Base-by-base conservation (phyloP, 2,113 vertebrate genomes). In the Eupsittula cactorum region DNA sequence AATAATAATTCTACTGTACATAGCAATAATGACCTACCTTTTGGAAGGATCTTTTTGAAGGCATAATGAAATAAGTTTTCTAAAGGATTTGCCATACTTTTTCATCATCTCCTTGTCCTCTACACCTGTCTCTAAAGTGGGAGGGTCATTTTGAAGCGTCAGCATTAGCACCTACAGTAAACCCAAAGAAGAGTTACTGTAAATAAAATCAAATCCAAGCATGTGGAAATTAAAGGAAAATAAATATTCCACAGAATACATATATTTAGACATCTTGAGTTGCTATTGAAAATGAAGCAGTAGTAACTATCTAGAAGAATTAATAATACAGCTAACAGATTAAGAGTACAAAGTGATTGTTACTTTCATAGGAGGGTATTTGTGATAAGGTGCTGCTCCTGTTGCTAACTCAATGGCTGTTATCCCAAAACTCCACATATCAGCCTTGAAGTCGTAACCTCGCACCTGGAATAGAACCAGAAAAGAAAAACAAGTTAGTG, bases 381-480 rank as follows among this genome's bases (percentile, higher is more conserved):
- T 99, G 97, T 99, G 99, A 96, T 99, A 99, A 75, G 99, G 99
- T 10, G 99, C 99, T 85, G 99, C 98, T 96, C 99, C 99, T 57
- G 99, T 99, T 37, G 99, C 99, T 97, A 99, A 97, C 94, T 99
- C 99, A 87, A 99, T 99, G 84, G 99, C 99, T 73, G 99, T 99
- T 96, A 99, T 99, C 92, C 99, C 99, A 97, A 99, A 99, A 98
- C 99, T 99, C 99, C 99, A 99, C 97, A 99, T 99, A 97, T 99
- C 99, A 28, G 99, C 99, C 98, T 99, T 99, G 98, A 99, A 99
- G 98, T 99, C 99, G 70, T 99, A 99, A 85, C 99, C 99, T 98
- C 99, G 98, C 93, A 99, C 99, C 99, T 99, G 94, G 87, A 86
- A 90, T 11, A 95, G 86, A 64, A 82, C 50, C 85, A 50, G 73